Conservation (phyloP, 1,140 invertebrate genomes). For the Papilio polytes region DNA sequence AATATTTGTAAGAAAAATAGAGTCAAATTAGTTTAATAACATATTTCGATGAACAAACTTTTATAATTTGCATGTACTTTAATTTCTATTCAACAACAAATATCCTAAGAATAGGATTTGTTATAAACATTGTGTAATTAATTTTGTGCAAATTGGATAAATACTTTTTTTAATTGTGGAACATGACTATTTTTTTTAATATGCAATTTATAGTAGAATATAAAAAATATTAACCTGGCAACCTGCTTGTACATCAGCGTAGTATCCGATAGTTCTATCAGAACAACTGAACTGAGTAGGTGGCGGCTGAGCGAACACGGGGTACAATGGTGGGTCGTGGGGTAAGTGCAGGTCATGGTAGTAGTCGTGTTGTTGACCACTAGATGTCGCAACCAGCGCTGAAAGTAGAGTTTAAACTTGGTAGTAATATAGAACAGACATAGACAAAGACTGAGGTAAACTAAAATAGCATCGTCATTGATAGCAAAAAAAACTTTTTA, state of each 20-base stretch:
- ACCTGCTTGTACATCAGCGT: conserved; percentile 82
- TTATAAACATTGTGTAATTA: too few relatives aligned
- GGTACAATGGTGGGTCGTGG: conserved; percentile 83
- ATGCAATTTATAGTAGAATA: too few relatives aligned
- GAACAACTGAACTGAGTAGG: conserved; percentile 80
- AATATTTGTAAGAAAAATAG: too few relatives aligned
- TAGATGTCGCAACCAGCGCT: conserved; percentile 50
- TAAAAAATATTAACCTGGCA: conserved; percentile 77
- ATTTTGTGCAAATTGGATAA: too few relatives aligned
- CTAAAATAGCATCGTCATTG: not conserved
- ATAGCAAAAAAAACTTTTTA: not conserved
- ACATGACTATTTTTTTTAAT: too few relatives aligned
- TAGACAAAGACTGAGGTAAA: not conserved
- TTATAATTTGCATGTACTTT: too few relatives aligned
- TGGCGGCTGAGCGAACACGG: conserved; percentile 77
- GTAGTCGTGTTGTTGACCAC: conserved; percentile 78
- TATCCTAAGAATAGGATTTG: too few relatives aligned
- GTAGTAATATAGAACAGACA: too few relatives aligned
- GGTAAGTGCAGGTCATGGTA: conserved; percentile 85
- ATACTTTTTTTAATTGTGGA: too few relatives aligned
- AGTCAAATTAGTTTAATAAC: too few relatives aligned
- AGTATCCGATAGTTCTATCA: conserved; percentile 77
- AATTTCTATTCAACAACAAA: too few relatives aligned
- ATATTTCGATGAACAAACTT: too few relatives aligned
- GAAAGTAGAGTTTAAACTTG: conserved; percentile 41